Percentiles rank a stretch among this genome's conserved stretches.
These are phyloP conservation scores for Nebria salina DNA, from an alignment of 2,888 invertebrate species.

Conservation along the genomic window DNA sequence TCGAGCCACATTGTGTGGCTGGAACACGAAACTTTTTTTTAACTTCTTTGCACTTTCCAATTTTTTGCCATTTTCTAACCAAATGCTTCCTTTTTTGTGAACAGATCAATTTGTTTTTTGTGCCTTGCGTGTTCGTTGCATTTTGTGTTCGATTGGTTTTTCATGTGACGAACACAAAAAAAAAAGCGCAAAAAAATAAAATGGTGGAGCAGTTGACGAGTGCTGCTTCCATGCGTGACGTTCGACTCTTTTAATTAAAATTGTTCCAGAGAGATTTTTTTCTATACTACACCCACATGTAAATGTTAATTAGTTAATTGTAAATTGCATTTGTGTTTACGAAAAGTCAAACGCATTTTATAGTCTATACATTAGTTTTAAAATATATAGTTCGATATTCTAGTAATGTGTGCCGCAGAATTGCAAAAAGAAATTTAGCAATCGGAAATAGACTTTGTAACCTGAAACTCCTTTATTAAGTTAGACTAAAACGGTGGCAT, in stretches of 20 bases:
- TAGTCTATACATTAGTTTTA: too few species aligned
- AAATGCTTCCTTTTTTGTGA: constrained; percentile 4
- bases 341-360: too few species aligned
- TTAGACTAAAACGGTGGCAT: background rate
- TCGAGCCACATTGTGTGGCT: constrained; percentile 18
- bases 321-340: background rate
- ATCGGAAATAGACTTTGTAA: too few species aligned
- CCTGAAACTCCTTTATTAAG: background rate
- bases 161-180: background rate
- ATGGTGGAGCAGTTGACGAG: background rate
- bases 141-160: constrained; percentile 15
- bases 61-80: constrained; percentile 22
- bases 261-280: background rate
- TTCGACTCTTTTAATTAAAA: constrained; percentile 20
- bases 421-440: too few species aligned
- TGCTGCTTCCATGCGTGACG: background rate
- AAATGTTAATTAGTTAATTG: constrained; percentile 14
- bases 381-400: too few species aligned
- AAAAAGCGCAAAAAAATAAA: background rate
- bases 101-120: constrained; percentile 29
- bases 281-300: background rate
- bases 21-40: constrained; percentile 9
- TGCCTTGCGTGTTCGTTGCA: background rate
- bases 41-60: constrained; percentile 7
- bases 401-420: too few species aligned